Conservation (phyloP, 2,888 invertebrate species). For the Lagria hirta region DNA sequence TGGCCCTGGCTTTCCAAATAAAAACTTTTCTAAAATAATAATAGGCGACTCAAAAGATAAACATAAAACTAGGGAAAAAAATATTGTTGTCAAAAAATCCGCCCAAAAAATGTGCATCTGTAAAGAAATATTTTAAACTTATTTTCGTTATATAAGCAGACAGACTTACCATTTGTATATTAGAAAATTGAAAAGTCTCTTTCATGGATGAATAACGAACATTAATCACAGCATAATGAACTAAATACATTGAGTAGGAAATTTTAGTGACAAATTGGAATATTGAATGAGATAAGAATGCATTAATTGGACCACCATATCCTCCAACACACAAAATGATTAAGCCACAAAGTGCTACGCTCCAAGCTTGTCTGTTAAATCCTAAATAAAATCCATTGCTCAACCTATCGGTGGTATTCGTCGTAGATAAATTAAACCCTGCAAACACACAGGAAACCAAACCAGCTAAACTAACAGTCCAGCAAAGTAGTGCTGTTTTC, state of each 20-base stretch:
- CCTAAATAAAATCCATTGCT: conserved; percentile 5
- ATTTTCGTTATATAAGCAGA: too few relatives aligned
- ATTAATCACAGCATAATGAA: conserved; percentile 44
- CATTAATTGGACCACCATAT: conserved; percentile 50
- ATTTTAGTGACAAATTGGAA: conserved; percentile 57
- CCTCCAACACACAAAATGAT: conserved; percentile 18
- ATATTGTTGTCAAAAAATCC: conserved; percentile 5
- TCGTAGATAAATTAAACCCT: neutral
- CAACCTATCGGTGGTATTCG: conserved; percentile 5
- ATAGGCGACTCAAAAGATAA: conserved; percentile 10
- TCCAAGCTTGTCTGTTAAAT: conserved; percentile 17
- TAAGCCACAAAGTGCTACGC: conserved; percentile 7
- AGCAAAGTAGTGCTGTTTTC: too few relatives aligned
- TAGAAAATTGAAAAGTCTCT: conserved; percentile 15
- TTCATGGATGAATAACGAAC: conserved; percentile 11
- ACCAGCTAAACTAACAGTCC: conserved; percentile 9
- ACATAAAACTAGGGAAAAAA: conserved; percentile 4
- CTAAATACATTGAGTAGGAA: conserved; percentile 56
- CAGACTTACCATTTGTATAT: conserved; percentile 22
- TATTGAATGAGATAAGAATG: conserved; percentile 53
- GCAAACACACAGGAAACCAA: conserved; percentile 10
- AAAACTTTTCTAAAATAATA: conserved; percentile 5
- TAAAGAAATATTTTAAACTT: conserved; percentile 9
- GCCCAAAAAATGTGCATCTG: conserved; percentile 10
- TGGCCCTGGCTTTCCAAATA: too few relatives aligned